Conservation (phyloP, 2,888 invertebrate species). For the Drosophila colorata region DNA sequence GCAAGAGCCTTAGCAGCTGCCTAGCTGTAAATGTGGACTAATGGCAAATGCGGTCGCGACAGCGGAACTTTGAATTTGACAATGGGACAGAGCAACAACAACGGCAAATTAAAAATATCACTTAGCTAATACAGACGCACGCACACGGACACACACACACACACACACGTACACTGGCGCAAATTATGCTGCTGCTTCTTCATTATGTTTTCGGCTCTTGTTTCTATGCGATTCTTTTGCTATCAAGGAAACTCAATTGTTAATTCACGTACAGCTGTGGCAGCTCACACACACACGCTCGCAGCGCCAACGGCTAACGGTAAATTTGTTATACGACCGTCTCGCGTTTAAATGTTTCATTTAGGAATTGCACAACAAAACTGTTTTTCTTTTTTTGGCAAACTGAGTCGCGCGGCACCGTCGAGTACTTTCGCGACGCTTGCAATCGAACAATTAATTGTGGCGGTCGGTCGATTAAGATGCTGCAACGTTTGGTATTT, state of each 20-base stretch:
- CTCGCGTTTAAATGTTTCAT: constrained; percentile 23
- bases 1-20: constrained; percentile 19
- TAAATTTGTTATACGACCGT: constrained; percentile 6
- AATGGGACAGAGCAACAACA: constrained; percentile 26
- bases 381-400: constrained; percentile 22
- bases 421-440: constrained; percentile 30
- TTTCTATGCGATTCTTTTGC: constrained; percentile 8
- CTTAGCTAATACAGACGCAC: constrained; percentile 64
- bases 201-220: constrained; percentile 36
- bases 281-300: not conserved
- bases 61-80: constrained; percentile 61
- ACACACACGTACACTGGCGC: constrained; percentile 26
- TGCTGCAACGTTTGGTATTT: too few species aligned
- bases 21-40: constrained; percentile 52
- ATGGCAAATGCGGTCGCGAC: constrained; percentile 45
- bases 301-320: constrained; percentile 8
- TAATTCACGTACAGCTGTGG: constrained; percentile 10
- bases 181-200: constrained; percentile 39
- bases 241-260: constrained; percentile 18
- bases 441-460: constrained; percentile 18
- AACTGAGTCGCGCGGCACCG: constrained; percentile 40
- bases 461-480: constrained; percentile 18
- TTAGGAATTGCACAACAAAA: constrained; percentile 66
- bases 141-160: constrained; percentile 29
- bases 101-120: constrained; percentile 70